These are phyloP conservation scores for Nyctereutes procyonoides DNA, from an alignment of 2,113 vertebrate species.

Conservation along the genomic window DNA sequence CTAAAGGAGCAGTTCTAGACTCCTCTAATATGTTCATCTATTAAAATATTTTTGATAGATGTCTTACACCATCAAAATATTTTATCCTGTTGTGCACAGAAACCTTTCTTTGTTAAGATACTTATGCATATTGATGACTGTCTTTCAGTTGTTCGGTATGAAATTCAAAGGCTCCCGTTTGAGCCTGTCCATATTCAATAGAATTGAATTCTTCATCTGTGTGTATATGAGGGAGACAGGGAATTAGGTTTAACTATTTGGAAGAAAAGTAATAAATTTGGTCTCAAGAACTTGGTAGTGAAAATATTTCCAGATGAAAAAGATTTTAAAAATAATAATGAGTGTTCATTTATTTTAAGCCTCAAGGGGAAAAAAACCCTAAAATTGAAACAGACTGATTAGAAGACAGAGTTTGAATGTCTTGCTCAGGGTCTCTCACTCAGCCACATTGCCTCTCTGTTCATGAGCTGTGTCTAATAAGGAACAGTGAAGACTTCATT, in stretches of 20 bases:
- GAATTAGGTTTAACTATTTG: not conserved
- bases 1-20: not conserved
- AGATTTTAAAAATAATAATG: not conserved
- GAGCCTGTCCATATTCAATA: not conserved
- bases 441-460: not conserved
- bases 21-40: not conserved
- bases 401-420: not conserved
- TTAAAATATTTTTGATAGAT: not conserved
- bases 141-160: not conserved
- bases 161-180: not conserved
- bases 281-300: not conserved
- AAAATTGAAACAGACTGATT: not conserved
- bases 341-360: not conserved
- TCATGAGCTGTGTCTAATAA: not conserved
- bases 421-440: not conserved
- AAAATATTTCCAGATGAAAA: conserved; percentile 10
- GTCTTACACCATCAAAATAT: not conserved
- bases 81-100: not conserved
- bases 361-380: not conserved
- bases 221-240: no score
- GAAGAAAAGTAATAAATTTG: not conserved
- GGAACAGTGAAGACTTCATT: not conserved
- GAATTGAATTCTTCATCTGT: not conserved
- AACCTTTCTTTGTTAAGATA: not conserved
- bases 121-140: not conserved